phyloP scores from a whole-genome alignment of 2,888 invertebrate genomes.

The Pyrrhia umbra region DNA sequence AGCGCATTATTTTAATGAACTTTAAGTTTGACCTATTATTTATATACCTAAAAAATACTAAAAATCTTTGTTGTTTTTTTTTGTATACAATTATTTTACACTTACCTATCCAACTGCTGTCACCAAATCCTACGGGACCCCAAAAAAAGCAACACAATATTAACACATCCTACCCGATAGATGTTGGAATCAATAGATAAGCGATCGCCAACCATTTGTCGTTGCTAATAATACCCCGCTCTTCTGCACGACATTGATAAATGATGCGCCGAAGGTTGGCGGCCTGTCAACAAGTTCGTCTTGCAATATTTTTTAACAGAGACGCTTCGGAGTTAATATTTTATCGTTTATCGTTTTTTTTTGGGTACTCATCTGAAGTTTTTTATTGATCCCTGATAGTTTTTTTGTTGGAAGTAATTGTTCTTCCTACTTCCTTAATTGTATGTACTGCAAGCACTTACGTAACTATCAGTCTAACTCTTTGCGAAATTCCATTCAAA shows the following conservation, averaged over 20 bases:
- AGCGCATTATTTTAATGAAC: too few species aligned
- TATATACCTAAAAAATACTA: too few species aligned
- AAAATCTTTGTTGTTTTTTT: too few species aligned
- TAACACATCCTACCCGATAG: conserved; percentile 65
- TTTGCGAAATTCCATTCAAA: too few species aligned
- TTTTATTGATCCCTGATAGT: conserved; percentile 32
- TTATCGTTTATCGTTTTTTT: conserved; percentile 51
- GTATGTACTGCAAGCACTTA: too few species aligned
- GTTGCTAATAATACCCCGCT: conserved; percentile 74
- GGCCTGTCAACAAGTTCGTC: conserved; percentile 75
- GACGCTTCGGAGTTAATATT: conserved; percentile 25
- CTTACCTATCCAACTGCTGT: too few species aligned
- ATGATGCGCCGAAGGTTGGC: conserved; percentile 71
- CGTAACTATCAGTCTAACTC: too few species aligned
- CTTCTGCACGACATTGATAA: conserved; percentile 70
- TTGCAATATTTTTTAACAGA: conserved; percentile 68
- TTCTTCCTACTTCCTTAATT: not conserved
- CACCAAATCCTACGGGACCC: conserved; percentile 36
- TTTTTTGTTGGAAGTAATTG: conserved; percentile 5
- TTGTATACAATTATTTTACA: too few species aligned
- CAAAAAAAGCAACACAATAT: conserved; percentile 65
- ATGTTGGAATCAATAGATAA: conserved; percentile 76
- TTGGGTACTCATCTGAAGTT: conserved; percentile 26
- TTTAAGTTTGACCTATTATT: too few species aligned
- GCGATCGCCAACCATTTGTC: conserved; percentile 78